Percentiles rank a stretch among this genome's conserved stretches.
phyloP scores from a whole-genome alignment of 2,888 invertebrate genomes.

The Chrysolina oricalcia region DNA sequence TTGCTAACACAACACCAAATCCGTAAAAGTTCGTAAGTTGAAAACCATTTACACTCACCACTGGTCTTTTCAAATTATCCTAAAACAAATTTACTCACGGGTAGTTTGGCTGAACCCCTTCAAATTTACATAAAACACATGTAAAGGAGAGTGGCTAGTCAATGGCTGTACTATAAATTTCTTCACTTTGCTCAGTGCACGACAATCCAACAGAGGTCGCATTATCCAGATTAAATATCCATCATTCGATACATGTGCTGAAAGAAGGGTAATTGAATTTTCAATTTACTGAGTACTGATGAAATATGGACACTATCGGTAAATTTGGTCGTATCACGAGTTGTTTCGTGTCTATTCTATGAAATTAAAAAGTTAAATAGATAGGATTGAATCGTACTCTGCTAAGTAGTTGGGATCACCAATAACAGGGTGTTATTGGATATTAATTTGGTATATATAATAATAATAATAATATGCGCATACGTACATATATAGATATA shows the following conservation, averaged over 20 bases:
- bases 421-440: too few species aligned
- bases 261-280: constrained; percentile 40
- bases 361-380: background rate
- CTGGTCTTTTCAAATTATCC: constrained; percentile 60
- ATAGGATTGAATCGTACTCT: background rate
- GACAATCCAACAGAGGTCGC: constrained; percentile 46
- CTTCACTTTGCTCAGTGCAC: constrained; percentile 43
- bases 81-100: constrained; percentile 61
- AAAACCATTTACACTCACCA: constrained; percentile 60
- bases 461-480: too few species aligned
- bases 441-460: too few species aligned
- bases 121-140: constrained; percentile 59
- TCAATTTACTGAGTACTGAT: constrained; percentile 37
- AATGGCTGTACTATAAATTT: constrained; percentile 55
- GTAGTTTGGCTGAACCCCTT: constrained; percentile 54
- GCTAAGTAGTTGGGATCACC: too few species aligned
- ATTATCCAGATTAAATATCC: constrained; percentile 53
- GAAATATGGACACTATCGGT: constrained; percentile 1
- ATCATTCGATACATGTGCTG: constrained; percentile 44
- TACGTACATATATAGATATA: too few species aligned
- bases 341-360: constrained; percentile 1
- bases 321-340: constrained; percentile 8
- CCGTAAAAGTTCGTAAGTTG: constrained; percentile 57
- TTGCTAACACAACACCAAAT: constrained; percentile 55
- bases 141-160: constrained; percentile 49